phyloP scores from a whole-genome alignment of 2,888 invertebrate genomes.

The Beris chalybata region DNA sequence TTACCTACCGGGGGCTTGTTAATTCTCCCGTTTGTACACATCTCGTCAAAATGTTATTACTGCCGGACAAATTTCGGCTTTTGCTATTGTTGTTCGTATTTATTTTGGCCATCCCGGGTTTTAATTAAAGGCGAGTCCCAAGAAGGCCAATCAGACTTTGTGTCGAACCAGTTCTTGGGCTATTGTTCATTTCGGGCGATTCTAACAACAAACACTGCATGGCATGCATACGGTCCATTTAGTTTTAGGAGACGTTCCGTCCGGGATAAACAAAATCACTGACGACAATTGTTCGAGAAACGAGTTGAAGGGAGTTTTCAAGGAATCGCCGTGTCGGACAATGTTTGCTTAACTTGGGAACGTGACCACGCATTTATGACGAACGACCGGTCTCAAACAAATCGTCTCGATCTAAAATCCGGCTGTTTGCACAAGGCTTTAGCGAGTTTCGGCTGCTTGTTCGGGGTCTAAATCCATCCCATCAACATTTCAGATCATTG shows the following conservation, averaged over 20 bases:
- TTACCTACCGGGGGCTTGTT: constrained; percentile 5
- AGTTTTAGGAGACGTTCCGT: constrained; percentile 16
- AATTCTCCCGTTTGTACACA: neutral
- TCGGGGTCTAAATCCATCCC: too few relatives aligned
- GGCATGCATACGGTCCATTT: too few relatives aligned
- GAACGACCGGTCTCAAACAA: constrained; percentile 23
- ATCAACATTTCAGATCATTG: too few relatives aligned
- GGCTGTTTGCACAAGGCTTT: too few relatives aligned
- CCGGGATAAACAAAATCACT: constrained; percentile 23
- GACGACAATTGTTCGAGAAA: constrained; percentile 19
- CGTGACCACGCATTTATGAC: constrained; percentile 27
- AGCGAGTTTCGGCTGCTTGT: too few relatives aligned
- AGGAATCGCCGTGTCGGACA: constrained; percentile 26
- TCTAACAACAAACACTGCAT: too few relatives aligned
- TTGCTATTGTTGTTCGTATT: neutral
- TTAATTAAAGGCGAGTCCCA: constrained; percentile 25
- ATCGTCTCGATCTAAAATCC: neutral
- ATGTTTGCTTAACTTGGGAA: constrained; percentile 26
- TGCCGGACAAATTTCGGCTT: constrained; percentile 26
- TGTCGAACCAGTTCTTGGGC: too few relatives aligned
- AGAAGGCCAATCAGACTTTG: constrained; percentile 16
- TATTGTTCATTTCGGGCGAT: too few relatives aligned
- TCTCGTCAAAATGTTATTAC: too few relatives aligned
- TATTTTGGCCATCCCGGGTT: constrained; percentile 21
- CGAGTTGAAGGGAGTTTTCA: constrained; percentile 16